Percentiles rank a stretch among this genome's conserved stretches.
Conservation (phyloP, 2,797 vertebrate genomes). For the Liasis olivaceus region DNA sequence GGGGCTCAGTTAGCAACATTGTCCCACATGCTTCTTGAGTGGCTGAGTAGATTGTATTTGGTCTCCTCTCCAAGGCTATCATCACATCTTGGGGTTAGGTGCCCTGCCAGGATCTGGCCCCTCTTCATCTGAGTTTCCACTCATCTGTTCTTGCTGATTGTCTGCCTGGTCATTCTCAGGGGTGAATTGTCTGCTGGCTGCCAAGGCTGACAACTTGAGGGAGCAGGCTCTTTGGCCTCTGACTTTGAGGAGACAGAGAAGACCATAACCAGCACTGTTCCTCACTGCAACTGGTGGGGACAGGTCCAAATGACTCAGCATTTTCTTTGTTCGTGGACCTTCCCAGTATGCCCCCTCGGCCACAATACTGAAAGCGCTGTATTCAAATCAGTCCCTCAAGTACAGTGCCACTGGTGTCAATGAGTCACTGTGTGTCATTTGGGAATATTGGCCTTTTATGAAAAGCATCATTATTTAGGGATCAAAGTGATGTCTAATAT, state of each 20-base stretch:
- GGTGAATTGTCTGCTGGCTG: neutral
- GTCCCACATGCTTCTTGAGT: neutral
- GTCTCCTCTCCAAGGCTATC: neutral
- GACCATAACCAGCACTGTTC: neutral
- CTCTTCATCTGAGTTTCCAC: neutral
- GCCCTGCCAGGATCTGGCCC: neutral
- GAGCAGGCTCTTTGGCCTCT: neutral
- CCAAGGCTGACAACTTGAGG: neutral
- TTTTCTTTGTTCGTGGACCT: neutral
- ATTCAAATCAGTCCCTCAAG: neutral
- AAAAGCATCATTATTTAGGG: neutral
- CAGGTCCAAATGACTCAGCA: neutral
- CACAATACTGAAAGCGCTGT: neutral
- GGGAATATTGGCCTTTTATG: neutral
- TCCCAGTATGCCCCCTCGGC: neutral
- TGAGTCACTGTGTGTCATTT: neutral
- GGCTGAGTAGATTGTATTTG: neutral
- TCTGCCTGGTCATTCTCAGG: neutral
- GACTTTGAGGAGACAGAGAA: neutral
- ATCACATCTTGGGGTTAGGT: neutral
- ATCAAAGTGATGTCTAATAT: neutral
- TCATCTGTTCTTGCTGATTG: neutral
- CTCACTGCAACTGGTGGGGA: neutral
- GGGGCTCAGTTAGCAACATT: neutral
- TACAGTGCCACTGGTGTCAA: neutral